Conservation (phyloP, 2,888 invertebrate species). For the Allygus modestus region DNA sequence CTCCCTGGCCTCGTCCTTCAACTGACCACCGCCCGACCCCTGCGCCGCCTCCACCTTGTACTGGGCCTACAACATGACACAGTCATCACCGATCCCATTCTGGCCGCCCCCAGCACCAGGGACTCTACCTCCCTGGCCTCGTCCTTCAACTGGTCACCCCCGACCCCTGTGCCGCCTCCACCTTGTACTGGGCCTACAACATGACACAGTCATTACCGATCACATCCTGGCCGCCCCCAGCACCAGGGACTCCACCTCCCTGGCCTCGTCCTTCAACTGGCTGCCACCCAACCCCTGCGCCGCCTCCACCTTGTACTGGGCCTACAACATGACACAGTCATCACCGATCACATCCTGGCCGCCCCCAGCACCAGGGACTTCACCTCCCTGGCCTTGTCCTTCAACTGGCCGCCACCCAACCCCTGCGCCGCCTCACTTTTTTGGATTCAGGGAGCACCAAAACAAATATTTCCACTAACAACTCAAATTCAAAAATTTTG, state of each 20-base stretch:
- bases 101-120: conserved; percentile 68
- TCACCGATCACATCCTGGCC: conserved; percentile 75
- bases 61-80: conserved; percentile 77
- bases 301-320: conserved; percentile 81
- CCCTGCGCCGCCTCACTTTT: conserved; percentile 82
- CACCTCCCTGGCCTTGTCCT: conserved; percentile 77
- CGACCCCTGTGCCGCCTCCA: conserved; percentile 81
- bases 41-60: conserved; percentile 82
- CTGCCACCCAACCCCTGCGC: conserved; percentile 80
- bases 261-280: conserved; percentile 77
- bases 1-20: conserved; percentile 78
- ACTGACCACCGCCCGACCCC: conserved; percentile 78
- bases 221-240: conserved; percentile 74
- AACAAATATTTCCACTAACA: too few species aligned
- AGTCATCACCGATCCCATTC: conserved; percentile 73
- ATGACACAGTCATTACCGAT: too few species aligned
- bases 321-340: conserved; percentile 76
- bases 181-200: conserved; percentile 79
- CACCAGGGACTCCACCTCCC: too few species aligned
- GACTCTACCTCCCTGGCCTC: conserved; percentile 76
- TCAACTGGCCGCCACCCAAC: conserved; percentile 78
- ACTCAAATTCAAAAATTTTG: too few species aligned
- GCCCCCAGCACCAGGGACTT: conserved; percentile 66
- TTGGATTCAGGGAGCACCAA: too few species aligned
- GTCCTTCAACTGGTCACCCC: conserved; percentile 77